Base-by-base conservation (phyloP, 2,888 invertebrate species). In the Drosophila cognata region DNA sequence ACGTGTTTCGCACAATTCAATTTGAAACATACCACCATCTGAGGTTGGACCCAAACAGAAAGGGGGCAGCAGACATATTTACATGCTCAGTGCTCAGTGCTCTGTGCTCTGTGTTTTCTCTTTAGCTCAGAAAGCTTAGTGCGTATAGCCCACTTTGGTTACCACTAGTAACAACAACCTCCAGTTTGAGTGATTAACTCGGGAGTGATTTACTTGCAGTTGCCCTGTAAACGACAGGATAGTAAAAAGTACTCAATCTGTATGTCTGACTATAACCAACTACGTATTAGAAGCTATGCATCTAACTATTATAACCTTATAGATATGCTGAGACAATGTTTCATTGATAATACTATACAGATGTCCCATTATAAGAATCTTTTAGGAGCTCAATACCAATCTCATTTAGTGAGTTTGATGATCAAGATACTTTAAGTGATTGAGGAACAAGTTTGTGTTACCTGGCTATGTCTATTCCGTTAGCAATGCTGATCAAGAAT, bases 1-100 rank as follows among this genome's bases (percentile, higher is more conserved):
- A 88, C 89, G 91, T 90, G 91, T 87, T 75, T 71, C 72, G 72
- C 84, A 86, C 85, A 86, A 90, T 90, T 88, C 82, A 88, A 89
- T 88, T 85, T 82, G 74, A 88, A 78, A 79, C 83, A 82, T 71
- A 67, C 89, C 76, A 83, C 69, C 71, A 66, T 31, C 50, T 33
- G 58, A n/a, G 18, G 43, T 33, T 36, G 11, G n/a, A 29, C 16
- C 48, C 50, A 56, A 16, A n/a, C 11, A 1, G 31, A 28, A 18
- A 11, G 11, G 36, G 55, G 55, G 13, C 38, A 56, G 31, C 21
- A 48, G 35, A 21, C 48, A 31, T 50, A 68, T 71, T 68, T 71
- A 68, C 71, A 68, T 71, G 67, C 71, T 62, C 55, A 62, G 16
- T 50, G 38, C 53, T 55, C 77, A 2, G 8, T 29, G 38, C 29